Evolutionary conservation across 2,888 invertebrate species (phyloP).

Genomic region (Encarsia formosa): DNA sequence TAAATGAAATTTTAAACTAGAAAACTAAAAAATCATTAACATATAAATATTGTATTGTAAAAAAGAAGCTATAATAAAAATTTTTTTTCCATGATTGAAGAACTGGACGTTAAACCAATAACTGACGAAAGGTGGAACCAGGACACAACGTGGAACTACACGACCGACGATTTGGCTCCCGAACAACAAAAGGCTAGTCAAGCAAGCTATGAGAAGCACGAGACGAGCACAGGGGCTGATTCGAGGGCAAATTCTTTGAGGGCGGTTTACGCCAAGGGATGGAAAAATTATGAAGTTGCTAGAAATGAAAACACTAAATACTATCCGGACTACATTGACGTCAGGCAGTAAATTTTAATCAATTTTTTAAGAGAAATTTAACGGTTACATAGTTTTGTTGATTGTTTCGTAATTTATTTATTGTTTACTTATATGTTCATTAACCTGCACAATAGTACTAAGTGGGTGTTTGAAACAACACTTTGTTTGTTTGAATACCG

Average conservation of each 20-base stretch:
- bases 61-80: too few relatives aligned
- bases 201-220: not conserved
- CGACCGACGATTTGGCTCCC: not conserved
- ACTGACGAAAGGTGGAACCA: conserved; percentile 6
- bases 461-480: too few relatives aligned
- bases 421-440: too few relatives aligned
- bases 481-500: too few relatives aligned
- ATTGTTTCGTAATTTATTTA: too few relatives aligned
- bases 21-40: too few relatives aligned
- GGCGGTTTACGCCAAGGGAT: conserved; percentile 30
- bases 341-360: not conserved
- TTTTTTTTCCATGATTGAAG: too few relatives aligned
- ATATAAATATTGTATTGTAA: too few relatives aligned
- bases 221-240: not conserved
- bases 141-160: conserved; percentile 4
- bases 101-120: not conserved
- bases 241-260: conserved; percentile 1
- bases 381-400: too few relatives aligned
- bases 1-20: too few relatives aligned
- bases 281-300: conserved; percentile 32
- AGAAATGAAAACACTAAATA: not conserved
- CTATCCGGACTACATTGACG: conserved; percentile 5
- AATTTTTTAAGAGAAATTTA: too few relatives aligned
- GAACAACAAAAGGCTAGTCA: conserved; percentile 13
- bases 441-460: too few relatives aligned